Percentiles rank a stretch among this genome's conserved stretches.
Evolutionary conservation across 2,888 invertebrate species (phyloP).

Genomic region (Spatulosminthurus flaviceps): DNA sequence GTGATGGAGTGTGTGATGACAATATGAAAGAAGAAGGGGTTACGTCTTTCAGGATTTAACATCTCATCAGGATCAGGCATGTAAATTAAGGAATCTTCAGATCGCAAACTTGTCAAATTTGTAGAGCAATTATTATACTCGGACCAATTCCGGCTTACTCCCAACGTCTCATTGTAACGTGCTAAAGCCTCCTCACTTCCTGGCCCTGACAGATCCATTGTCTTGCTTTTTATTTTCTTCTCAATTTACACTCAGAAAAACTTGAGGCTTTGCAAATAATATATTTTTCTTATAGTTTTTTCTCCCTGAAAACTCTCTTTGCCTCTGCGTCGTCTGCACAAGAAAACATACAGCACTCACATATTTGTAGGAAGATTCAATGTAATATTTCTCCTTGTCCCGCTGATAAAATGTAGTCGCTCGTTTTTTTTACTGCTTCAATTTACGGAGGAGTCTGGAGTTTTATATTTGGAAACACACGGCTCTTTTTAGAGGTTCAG

Average conservation of each 20-base stretch:
- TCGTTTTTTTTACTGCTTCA: too few relatives aligned
- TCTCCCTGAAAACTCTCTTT: constrained; percentile 11
- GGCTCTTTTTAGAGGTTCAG: too few relatives aligned
- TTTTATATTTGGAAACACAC: too few relatives aligned
- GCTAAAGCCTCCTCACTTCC: constrained; percentile 8
- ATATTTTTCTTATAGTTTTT: neutral
- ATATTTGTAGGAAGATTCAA: too few relatives aligned
- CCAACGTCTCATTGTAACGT: constrained; percentile 6
- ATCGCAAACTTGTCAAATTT: neutral
- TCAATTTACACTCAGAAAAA: neutral
- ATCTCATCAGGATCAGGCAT: constrained; percentile 64
- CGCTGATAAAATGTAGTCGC: too few relatives aligned
- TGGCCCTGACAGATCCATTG: constrained; percentile 33
- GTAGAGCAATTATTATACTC: constrained; percentile 21
- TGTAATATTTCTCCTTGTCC: too few relatives aligned
- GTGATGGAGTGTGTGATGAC: constrained; percentile 65
- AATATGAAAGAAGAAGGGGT: constrained; percentile 65
- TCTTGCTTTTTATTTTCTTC: neutral
- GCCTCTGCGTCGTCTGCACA: neutral
- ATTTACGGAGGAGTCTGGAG: too few relatives aligned
- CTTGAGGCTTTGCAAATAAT: neutral
- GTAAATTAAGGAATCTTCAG: constrained; percentile 38
- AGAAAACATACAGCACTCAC: too few relatives aligned
- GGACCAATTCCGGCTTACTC: neutral
- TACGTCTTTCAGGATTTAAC: constrained; percentile 64